phyloP scores from a whole-genome alignment of 2,797 vertebrate genomes.

The Spondyliosoma cantharus region DNA sequence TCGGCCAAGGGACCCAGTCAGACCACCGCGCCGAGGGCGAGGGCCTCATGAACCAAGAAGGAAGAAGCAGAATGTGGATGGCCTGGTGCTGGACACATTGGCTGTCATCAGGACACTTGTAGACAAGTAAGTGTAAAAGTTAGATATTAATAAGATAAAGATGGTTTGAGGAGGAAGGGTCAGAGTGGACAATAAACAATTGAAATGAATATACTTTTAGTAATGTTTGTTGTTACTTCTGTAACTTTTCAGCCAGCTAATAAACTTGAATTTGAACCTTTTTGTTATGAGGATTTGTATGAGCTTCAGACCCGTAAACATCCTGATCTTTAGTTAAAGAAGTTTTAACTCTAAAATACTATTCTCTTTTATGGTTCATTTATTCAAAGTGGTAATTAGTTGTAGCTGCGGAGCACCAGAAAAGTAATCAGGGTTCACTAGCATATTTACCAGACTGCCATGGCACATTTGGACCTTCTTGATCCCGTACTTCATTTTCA shows the following conservation, averaged over 20 bases:
- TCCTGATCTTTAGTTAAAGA: neutral
- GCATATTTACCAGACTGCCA: neutral
- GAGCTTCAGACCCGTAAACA: neutral
- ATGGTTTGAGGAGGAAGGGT: neutral
- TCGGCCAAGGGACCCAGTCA: constrained; percentile 93
- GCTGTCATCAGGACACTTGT: constrained; percentile 98
- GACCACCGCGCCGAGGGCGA: constrained; percentile 93
- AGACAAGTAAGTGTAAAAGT: constrained; percentile 92
- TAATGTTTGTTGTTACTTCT: neutral
- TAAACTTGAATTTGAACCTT: neutral
- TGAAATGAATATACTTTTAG: neutral
- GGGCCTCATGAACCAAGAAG: constrained; percentile 96
- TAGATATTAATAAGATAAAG: neutral
- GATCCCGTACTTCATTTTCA: neutral
- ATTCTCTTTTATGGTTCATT: neutral
- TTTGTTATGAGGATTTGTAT: neutral
- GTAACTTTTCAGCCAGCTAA: neutral
- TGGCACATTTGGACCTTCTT: neutral
- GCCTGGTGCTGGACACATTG: constrained; percentile 96
- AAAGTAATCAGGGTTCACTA: neutral
- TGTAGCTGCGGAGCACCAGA: too few relatives aligned
- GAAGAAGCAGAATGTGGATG: constrained; percentile 98
- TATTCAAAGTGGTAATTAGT: neutral
- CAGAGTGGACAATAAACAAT: neutral
- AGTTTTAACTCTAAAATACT: neutral